These are phyloP conservation scores for Petrolisthes cinctipes DNA, from an alignment of 2,888 invertebrate species.

Conservation along the genomic window DNA sequence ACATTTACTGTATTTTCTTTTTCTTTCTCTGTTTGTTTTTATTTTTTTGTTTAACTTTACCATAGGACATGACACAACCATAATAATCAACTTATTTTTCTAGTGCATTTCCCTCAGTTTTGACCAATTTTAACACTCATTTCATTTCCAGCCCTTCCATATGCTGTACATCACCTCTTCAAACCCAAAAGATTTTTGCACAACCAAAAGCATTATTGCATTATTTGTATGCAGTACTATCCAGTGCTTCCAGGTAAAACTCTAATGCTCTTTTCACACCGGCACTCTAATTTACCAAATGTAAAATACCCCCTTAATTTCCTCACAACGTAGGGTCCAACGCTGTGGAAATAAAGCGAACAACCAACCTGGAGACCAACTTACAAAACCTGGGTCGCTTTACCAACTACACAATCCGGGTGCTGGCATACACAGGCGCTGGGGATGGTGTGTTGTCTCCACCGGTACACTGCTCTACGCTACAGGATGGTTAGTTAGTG, in stretches of 20 bases:
- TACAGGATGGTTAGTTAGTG: conserved; percentile 85
- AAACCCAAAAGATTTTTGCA: too few relatives aligned
- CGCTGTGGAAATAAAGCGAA: conserved; percentile 84
- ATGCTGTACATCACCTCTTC: too few relatives aligned
- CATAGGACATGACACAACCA: neutral
- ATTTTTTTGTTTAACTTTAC: neutral
- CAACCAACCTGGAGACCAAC: conserved; percentile 90
- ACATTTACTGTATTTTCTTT: neutral
- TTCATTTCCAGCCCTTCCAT: too few relatives aligned
- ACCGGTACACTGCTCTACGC: conserved; percentile 91
- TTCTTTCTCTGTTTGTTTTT: too few relatives aligned
- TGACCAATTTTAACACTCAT: too few relatives aligned
- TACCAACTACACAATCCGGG: conserved; percentile 97
- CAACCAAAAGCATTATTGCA: too few relatives aligned
- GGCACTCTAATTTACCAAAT: neutral
- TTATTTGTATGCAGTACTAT: too few relatives aligned
- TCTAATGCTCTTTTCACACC: neutral
- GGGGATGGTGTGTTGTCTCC: conserved; percentile 92
- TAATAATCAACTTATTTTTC: neutral
- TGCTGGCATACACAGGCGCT: conserved; percentile 92
- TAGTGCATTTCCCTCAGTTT: too few relatives aligned
- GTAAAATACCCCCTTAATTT: neutral
- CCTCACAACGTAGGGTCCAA: conserved; percentile 43
- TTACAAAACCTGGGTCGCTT: conserved; percentile 91
- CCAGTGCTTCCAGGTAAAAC: too few relatives aligned